These are phyloP conservation scores for Pelobates cultripes DNA, from an alignment of 2,797 vertebrate genomes.

Conservation along the genomic window DNA sequence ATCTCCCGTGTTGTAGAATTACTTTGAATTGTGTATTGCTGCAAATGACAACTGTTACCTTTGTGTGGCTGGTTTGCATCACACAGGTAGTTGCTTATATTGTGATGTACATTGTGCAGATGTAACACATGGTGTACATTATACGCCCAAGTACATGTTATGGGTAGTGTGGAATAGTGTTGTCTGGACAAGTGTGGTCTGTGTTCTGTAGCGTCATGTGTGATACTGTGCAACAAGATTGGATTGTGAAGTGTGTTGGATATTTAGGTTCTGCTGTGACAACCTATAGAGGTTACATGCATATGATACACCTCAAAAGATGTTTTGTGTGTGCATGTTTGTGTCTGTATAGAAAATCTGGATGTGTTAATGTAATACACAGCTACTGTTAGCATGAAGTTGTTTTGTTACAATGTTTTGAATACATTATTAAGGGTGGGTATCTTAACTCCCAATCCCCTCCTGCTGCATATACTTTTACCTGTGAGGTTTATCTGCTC, in stretches of 20 bases:
- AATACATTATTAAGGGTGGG: constrained; percentile 8
- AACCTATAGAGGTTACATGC: too few relatives aligned
- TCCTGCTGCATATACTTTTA: constrained; percentile 34
- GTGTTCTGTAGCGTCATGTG: not conserved
- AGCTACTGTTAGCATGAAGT: constrained; percentile 36
- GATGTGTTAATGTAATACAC: not conserved
- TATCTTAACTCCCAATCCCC: constrained; percentile 9
- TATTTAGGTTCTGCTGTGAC: not conserved
- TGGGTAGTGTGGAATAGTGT: not conserved
- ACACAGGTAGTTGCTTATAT: too few relatives aligned
- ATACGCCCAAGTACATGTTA: constrained; percentile 5
- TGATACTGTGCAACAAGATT: not conserved
- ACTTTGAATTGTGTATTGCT: too few relatives aligned
- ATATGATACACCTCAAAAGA: not conserved
- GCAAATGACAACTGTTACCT: too few relatives aligned
- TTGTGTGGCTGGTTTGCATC: too few relatives aligned
- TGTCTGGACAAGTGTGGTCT: not conserved
- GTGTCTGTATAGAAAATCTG: not conserved
- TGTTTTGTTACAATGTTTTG: constrained; percentile 40
- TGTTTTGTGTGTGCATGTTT: not conserved
- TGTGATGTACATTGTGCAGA: too few relatives aligned
- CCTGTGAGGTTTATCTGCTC: constrained; percentile 3
- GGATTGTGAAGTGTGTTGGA: not conserved
- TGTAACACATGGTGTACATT: constrained; percentile 22
- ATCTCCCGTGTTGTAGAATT: too few relatives aligned